phyloP scores from a whole-genome alignment of 2,888 invertebrate species.

The Mesoligia furuncula region DNA sequence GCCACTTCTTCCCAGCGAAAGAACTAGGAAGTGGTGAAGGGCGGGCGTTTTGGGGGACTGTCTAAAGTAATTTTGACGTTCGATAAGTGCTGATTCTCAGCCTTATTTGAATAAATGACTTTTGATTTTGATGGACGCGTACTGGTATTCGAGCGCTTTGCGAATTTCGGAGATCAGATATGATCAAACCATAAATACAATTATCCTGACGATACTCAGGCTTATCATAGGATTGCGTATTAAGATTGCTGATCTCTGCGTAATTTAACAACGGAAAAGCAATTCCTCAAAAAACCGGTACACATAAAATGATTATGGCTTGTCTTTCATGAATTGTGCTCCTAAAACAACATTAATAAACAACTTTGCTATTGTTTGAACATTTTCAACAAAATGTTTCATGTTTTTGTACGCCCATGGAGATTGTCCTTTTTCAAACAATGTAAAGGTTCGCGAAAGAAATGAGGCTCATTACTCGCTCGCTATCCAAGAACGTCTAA shows the following conservation, averaged over 20 bases:
- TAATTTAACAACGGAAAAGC: conserved; percentile 3
- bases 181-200: neutral
- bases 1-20: neutral
- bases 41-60: neutral
- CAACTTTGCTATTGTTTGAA: conserved; percentile 23
- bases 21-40: neutral
- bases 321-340: conserved; percentile 24
- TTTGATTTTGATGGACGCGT: no score
- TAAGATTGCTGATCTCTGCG: conserved; percentile 5
- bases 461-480: conserved; percentile 58
- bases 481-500: conserved; percentile 55
- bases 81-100: neutral
- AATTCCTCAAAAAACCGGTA: neutral
- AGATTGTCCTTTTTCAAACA: conserved; percentile 56
- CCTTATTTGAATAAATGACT: neutral
- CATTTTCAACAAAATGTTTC: conserved; percentile 38
- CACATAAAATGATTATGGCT: conserved; percentile 11
- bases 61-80: neutral
- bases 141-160: neutral
- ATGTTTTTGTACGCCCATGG: conserved; percentile 44
- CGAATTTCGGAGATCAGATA: neutral
- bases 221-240: conserved; percentile 14
- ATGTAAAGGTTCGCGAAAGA: conserved; percentile 51
- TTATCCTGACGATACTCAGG: neutral
- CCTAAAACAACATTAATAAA: conserved; percentile 27